Percentiles rank a stretch among this genome's conserved stretches.
phyloP scores from a whole-genome alignment of 2,888 invertebrate species.

The Ectropis crepuscularia region DNA sequence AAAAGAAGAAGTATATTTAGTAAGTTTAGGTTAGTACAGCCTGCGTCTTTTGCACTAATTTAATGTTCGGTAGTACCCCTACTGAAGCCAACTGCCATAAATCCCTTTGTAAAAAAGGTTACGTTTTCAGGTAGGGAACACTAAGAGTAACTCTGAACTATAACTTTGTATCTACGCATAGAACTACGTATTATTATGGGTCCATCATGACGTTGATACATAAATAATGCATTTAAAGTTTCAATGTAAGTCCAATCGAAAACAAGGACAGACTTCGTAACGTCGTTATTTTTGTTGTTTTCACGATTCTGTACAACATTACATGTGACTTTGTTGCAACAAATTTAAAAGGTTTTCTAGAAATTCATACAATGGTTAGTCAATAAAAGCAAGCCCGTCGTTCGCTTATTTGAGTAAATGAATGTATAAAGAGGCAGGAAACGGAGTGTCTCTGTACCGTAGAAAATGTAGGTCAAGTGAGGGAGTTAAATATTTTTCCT shows the following conservation, averaged over 20 bases:
- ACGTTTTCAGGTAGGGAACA: neutral
- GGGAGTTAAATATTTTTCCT: neutral
- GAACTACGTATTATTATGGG: neutral
- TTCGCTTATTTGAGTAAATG: slow-evolving; percentile 1
- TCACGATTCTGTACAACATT: slow-evolving; percentile 11
- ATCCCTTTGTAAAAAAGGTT: too few relatives aligned
- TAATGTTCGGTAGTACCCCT: too few relatives aligned
- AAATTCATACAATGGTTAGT: neutral
- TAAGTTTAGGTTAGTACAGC: too few relatives aligned
- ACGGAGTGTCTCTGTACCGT: neutral
- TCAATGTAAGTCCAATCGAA: slow-evolving; percentile 17
- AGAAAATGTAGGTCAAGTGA: slow-evolving; percentile 6
- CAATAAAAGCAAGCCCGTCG: neutral
- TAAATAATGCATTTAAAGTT: slow-evolving; percentile 25
- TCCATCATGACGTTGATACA: slow-evolving; percentile 4
- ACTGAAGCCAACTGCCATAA: too few relatives aligned
- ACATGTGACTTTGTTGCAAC: slow-evolving; percentile 10
- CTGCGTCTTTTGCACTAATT: too few relatives aligned
- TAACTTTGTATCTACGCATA: neutral
- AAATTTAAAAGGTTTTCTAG: slow-evolving; percentile 7
- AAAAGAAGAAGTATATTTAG: too few relatives aligned
- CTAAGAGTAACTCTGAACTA: slow-evolving; percentile 3
- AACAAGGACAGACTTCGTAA: slow-evolving; percentile 16
- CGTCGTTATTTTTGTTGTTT: slow-evolving; percentile 11
- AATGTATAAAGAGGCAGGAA: slow-evolving; percentile 9